Percentiles rank a stretch among this genome's conserved stretches.
Evolutionary conservation across 2,113 vertebrate genomes (phyloP).

Genomic region (Mola mola): DNA sequence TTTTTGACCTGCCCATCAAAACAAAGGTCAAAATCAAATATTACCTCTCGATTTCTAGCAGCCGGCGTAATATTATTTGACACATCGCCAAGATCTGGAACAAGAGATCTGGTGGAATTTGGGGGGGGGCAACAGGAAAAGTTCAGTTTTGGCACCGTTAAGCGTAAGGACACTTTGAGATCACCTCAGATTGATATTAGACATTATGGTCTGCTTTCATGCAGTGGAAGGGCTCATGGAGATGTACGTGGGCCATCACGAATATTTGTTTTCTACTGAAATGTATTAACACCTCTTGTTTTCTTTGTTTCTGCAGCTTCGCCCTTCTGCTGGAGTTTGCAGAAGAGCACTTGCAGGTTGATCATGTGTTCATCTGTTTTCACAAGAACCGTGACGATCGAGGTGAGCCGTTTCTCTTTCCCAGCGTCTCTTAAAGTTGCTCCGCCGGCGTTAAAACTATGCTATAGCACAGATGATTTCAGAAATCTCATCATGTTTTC

Average conservation of each 20-base stretch:
- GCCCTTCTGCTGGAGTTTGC: slow-evolving; percentile 95
- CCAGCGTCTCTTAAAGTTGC: no score
- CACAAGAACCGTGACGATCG: slow-evolving; percentile 95
- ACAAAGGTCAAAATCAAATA: no score
- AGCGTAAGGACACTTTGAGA: no score
- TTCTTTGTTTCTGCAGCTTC: slow-evolving; percentile 79
- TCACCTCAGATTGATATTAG: no score
- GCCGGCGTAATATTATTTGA: no score
- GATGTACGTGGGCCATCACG: neutral
- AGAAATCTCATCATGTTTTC: neutral
- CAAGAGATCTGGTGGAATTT: no score
- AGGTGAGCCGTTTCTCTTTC: slow-evolving; percentile 78
- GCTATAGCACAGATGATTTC: neutral
- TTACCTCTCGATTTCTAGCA: no score
- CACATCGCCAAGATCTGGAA: no score
- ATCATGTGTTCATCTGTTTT: slow-evolving; percentile 96
- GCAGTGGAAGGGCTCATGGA: neutral
- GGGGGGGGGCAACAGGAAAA: no score
- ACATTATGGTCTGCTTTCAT: neutral
- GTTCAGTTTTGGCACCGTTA: no score
- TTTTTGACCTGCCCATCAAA: no score
- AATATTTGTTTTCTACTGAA: neutral
- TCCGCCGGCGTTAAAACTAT: neutral
- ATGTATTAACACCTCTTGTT: slow-evolving; percentile 7
- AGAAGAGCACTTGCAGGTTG: slow-evolving; percentile 92